A percentile compares a stretch with the other conserved stretches of the same genome.
phyloP scores from a whole-genome alignment of 2,113 vertebrate species.

The Esox niger region DNA sequence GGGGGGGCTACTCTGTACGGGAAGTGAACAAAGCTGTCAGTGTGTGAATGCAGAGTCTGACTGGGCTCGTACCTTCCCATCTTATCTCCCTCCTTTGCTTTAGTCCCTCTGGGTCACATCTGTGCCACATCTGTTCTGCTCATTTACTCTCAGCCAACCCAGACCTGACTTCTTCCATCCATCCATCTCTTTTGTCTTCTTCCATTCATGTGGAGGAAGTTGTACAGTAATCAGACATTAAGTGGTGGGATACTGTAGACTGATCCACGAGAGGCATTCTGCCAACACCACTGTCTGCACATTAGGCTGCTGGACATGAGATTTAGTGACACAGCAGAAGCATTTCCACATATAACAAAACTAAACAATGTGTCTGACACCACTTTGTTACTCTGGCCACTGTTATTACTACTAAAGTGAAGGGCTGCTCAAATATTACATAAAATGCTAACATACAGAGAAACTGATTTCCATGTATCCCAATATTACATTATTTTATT shows the following conservation, averaged over 20 bases:
- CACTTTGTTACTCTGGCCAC: no score
- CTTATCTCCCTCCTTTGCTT: neutral
- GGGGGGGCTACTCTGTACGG: conserved; percentile 23
- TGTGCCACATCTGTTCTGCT: conserved; percentile 54
- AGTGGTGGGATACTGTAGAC: neutral
- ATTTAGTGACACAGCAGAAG: conserved; percentile 4
- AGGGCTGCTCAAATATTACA: no score
- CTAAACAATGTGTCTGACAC: no score
- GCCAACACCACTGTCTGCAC: conserved; percentile 7
- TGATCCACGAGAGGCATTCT: neutral
- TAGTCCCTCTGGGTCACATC: conserved; percentile 42
- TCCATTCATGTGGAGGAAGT: conserved; percentile 43
- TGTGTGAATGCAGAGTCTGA: conserved; percentile 43
- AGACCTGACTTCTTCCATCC: conserved; percentile 14
- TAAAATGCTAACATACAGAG: no score
- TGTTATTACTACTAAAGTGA: no score
- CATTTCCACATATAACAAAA: neutral
- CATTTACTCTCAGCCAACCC: conserved; percentile 48
- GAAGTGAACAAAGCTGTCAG: conserved; percentile 64
- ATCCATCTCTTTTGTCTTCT: conserved; percentile 2
- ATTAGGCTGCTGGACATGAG: conserved; percentile 17
- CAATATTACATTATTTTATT: neutral
- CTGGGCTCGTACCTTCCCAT: conserved; percentile 1
- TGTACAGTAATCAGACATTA: conserved; percentile 42
- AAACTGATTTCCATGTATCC: no score